These are phyloP conservation scores for Tricholauxania praeusta DNA, from an alignment of 2,888 invertebrate species.

Conservation along the genomic window DNA sequence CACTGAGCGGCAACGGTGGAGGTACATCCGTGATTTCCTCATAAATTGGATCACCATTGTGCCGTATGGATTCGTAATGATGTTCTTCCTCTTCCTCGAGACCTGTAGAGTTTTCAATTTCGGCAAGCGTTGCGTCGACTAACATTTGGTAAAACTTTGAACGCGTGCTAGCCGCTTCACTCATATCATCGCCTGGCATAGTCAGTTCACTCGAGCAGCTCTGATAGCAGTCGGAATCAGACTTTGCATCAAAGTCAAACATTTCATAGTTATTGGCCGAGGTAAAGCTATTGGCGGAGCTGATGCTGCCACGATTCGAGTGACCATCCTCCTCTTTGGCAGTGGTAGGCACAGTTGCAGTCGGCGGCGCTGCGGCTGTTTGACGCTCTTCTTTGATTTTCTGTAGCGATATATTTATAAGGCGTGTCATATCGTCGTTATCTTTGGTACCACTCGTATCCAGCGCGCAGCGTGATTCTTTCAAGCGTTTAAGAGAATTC, in stretches of 20 bases:
- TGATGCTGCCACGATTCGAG: slow-evolving; percentile 71
- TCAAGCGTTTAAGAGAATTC: slow-evolving; percentile 75
- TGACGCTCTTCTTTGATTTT: slow-evolving; percentile 66
- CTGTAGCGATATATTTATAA: slow-evolving; percentile 66
- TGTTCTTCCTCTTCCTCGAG: slow-evolving; percentile 73
- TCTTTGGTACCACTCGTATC: slow-evolving; percentile 68
- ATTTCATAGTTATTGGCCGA: slow-evolving; percentile 77
- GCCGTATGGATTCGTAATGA: slow-evolving; percentile 79
- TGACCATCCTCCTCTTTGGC: slow-evolving; percentile 69
- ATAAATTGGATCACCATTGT: slow-evolving; percentile 78
- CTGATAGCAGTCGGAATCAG: slow-evolving; percentile 79
- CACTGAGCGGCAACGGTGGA: slow-evolving; percentile 82
- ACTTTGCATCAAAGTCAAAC: slow-evolving; percentile 75
- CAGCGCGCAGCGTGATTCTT: slow-evolving; percentile 61
- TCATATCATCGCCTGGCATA: slow-evolving; percentile 74
- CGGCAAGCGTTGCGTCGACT: slow-evolving; percentile 77
- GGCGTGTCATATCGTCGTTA: slow-evolving; percentile 67
- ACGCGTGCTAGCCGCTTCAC: slow-evolving; percentile 68
- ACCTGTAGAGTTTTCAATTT: slow-evolving; percentile 75
- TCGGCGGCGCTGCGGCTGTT: slow-evolving; percentile 24
- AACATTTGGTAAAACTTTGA: slow-evolving; percentile 81
- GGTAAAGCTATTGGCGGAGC: slow-evolving; percentile 71
- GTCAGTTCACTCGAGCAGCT: slow-evolving; percentile 76
- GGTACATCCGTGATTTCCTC: slow-evolving; percentile 82
- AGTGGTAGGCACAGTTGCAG: slow-evolving; percentile 27